Evolutionary conservation across 2,888 invertebrate species (phyloP), one percentile per base, ranked within the genome.

Genomic region (Hyppa rectilinea): DNA sequence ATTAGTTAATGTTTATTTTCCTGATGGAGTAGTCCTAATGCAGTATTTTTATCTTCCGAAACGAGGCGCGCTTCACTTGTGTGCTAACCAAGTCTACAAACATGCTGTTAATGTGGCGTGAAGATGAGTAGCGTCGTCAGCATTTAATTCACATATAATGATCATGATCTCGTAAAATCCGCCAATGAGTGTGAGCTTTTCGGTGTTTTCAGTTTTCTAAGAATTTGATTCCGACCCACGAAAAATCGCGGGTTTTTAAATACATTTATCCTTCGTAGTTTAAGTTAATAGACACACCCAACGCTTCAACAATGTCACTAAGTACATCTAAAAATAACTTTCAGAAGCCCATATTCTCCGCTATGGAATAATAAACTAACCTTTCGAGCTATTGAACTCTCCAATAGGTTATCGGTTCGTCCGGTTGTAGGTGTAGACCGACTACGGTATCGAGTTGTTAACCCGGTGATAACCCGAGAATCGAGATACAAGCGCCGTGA

Each of bases 381-480:
- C 81, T 81, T 83, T 84, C 61, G 70, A 84, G 69, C 80, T 77
- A 66, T 76, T 78, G 77, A 79, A 75, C 74, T 63, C 50, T 60
- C 53, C 62, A 58, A 72, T 47, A 69, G 80, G 85, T 80, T 85
- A 85, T 85, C 84, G 43, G 26, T 70, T 67, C 71, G 75, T 75
- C 75, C 66, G 69, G 64, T 64, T 78, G 77, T 78, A 83, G 83
- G 83, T 85, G 85, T 71, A 68, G 56, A 65, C 71, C 56, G 70
- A 55, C 60, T 38, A 56, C 78, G 53, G 53, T 80, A 78, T 76
- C 68, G 55, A 49, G 58, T 70, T 61, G 78, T 78, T 82, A 79
- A 82, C 85, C 82, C 67, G 34, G 10, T 55, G 83, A 86, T 86
- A 87, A 83, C 82, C 84, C 70, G 31, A 67, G 53, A 59, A 55